Conservation (phyloP, 2,797 vertebrate genomes). For the Pangasius larnaudii region DNA sequence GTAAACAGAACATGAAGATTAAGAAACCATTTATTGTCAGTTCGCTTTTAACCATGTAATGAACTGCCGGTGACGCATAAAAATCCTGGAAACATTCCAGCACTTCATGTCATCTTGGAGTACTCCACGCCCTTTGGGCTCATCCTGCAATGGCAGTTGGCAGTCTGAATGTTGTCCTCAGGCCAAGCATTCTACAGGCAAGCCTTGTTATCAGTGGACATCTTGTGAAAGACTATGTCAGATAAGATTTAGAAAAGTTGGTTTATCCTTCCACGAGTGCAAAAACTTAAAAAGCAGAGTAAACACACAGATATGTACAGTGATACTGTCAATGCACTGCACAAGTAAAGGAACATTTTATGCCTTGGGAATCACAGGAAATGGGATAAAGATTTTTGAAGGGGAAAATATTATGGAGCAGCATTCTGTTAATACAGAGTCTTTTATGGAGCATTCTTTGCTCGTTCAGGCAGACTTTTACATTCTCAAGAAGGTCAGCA, state of each 20-base stretch:
- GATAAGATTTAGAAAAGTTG: slow-evolving; percentile 44
- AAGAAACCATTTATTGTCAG: slow-evolving; percentile 59
- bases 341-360: slow-evolving; percentile 34
- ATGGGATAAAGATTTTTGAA: slow-evolving; percentile 8
- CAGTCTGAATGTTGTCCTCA: slow-evolving; percentile 54
- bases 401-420: not conserved
- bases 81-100: slow-evolving; percentile 64
- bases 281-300: slow-evolving; percentile 18
- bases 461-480: not conserved
- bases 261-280: slow-evolving; percentile 30
- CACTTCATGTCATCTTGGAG: slow-evolving; percentile 36
- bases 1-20: slow-evolving; percentile 50
- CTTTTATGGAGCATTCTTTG: slow-evolving; percentile 14
- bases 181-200: slow-evolving; percentile 48
- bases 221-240: slow-evolving; percentile 41
- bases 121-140: slow-evolving; percentile 40
- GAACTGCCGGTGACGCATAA: slow-evolving; percentile 63
- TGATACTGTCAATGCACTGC: slow-evolving; percentile 22
- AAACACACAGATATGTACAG: not conserved
- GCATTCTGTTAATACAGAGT: not conserved
- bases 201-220: slow-evolving; percentile 48
- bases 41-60: slow-evolving; percentile 67
- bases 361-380: slow-evolving; percentile 23
- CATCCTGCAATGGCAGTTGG: slow-evolving; percentile 28
- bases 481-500: not conserved